These are phyloP conservation scores for Sitta europaea DNA, from an alignment of 2,113 vertebrate genomes.

Conservation along the genomic window DNA sequence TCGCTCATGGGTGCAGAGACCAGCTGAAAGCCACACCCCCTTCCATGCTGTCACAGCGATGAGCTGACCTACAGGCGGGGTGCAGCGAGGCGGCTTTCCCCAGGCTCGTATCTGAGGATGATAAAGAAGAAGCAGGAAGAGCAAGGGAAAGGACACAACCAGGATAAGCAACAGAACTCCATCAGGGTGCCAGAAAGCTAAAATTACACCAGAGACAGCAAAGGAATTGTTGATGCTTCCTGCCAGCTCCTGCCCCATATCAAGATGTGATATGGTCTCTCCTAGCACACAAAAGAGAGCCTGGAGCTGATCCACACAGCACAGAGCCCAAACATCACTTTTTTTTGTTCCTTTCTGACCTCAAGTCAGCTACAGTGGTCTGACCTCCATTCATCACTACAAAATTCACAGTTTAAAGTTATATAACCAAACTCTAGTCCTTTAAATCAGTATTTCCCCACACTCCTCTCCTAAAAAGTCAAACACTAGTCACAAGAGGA, in stretches of 20 bases:
- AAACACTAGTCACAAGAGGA: not conserved
- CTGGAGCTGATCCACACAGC: not conserved
- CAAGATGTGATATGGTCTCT: not conserved
- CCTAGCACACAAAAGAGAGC: accelerated
- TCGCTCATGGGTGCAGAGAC: not conserved
- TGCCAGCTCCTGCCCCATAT: not conserved
- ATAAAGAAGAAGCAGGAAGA: constrained; percentile 2
- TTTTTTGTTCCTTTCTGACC: not conserved
- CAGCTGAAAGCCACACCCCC: not conserved
- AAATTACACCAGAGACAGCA: not conserved
- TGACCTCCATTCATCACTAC: not conserved
- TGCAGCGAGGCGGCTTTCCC: accelerated
- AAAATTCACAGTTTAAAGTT: not conserved
- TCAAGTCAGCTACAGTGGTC: not conserved
- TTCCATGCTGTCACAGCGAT: accelerated
- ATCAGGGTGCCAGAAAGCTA: not conserved
- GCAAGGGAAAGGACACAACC: not conserved
- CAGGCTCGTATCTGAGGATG: not conserved
- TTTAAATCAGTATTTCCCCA: not conserved
- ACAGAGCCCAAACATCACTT: accelerated
- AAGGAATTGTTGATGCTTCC: not conserved
- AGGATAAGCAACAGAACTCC: not conserved
- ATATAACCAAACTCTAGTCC: not conserved
- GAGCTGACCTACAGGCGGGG: not conserved
- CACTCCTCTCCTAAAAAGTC: not conserved